Evolutionary conservation across 2,888 invertebrate species (phyloP).

Genomic region (Drosophila mayaguana): DNA sequence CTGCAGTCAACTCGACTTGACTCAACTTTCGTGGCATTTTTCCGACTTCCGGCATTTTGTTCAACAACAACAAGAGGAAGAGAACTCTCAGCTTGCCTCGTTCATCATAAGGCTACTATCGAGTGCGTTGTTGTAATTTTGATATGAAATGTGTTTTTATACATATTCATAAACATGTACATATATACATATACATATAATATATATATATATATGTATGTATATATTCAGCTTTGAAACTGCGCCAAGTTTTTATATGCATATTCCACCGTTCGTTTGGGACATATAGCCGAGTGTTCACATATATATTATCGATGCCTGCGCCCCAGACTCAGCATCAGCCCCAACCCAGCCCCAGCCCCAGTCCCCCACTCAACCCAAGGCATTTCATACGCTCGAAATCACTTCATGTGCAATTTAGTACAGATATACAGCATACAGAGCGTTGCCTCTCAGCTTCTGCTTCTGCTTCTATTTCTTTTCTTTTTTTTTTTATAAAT

Average conservation of each 20-base stretch:
- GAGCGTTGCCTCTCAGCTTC: constrained; percentile 32
- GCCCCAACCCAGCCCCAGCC: constrained; percentile 4
- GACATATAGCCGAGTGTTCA: constrained; percentile 9
- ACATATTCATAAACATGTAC: constrained; percentile 16
- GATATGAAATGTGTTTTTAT: constrained; percentile 60
- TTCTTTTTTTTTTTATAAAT: background rate
- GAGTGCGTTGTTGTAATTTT: constrained; percentile 69
- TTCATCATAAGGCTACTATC: constrained; percentile 52
- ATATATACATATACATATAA: constrained; percentile 28
- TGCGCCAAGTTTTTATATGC: constrained; percentile 76
- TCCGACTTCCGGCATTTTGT: constrained; percentile 56
- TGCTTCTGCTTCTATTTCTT: constrained; percentile 2
- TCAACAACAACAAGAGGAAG: constrained; percentile 13
- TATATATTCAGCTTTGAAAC: constrained; percentile 75
- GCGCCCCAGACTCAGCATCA: constrained; percentile 8
- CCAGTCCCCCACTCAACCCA: background rate
- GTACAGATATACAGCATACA: constrained; percentile 66
- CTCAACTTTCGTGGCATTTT: constrained; percentile 50
- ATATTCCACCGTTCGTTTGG: constrained; percentile 46
- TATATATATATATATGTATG: constrained; percentile 30
- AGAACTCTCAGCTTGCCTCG: constrained; percentile 44
- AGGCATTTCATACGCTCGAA: constrained; percentile 77
- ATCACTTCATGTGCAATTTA: constrained; percentile 81
- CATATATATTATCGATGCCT: constrained; percentile 60
- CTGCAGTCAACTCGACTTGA: constrained; percentile 33